Evolutionary conservation across 1,140 invertebrate species (phyloP).

Genomic region (Anastatus disparis): DNA sequence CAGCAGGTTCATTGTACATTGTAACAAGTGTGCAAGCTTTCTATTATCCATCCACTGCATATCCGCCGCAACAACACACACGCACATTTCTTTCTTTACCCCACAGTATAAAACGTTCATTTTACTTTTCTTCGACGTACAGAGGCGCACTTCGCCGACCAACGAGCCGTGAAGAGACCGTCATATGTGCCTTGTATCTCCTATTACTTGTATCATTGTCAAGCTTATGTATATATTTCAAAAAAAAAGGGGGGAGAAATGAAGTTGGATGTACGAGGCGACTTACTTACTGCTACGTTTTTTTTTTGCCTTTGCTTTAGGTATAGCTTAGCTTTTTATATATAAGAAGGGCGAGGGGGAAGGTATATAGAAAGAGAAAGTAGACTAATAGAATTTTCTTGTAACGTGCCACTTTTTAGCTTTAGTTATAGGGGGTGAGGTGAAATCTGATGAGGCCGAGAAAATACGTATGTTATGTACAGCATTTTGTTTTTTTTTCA

Average conservation of each 20-base stretch:
- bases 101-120: too few species aligned
- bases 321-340: too few species aligned
- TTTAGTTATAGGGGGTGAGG: neutral
- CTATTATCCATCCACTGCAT: conserved; percentile 12
- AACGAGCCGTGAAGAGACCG: conserved; percentile 58
- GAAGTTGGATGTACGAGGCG: neutral
- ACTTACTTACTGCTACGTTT: neutral
- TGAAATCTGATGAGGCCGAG: conserved; percentile 13
- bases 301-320: neutral
- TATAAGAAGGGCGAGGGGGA: too few species aligned
- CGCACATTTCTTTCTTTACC: too few species aligned
- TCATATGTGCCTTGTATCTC: conserved; percentile 55
- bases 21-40: conserved; percentile 26
- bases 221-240: neutral
- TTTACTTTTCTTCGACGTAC: too few species aligned
- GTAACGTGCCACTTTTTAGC: conserved; percentile 18
- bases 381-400: conserved; percentile 39
- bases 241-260: too few species aligned
- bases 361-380: too few species aligned
- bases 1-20: conserved; percentile 14
- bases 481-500: neutral
- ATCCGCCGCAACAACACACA: too few species aligned
- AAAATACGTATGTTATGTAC: too few species aligned
- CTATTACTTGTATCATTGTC: conserved; percentile 17
- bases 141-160: conserved; percentile 46